phyloP scores from a whole-genome alignment of 2,888 invertebrate species.

The Agrochola lychnidis region DNA sequence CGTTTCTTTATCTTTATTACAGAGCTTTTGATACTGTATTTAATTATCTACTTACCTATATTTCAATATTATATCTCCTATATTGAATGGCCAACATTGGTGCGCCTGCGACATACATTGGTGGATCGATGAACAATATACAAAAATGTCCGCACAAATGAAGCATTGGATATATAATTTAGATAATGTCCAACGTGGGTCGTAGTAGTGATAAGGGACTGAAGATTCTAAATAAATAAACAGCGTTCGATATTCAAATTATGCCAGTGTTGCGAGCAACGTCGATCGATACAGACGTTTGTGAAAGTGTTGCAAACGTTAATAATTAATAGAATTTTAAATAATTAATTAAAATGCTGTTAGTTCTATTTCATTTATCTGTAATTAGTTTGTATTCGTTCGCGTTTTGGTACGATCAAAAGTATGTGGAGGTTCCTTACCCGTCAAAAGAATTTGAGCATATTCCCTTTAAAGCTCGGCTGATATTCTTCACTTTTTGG shows the following conservation, averaged over 20 bases:
- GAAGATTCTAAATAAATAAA: conserved; percentile 43
- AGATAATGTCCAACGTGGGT: conserved; percentile 5
- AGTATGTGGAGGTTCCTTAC: conserved; percentile 78
- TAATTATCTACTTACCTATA: not conserved
- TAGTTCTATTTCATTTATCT: conserved; percentile 75
- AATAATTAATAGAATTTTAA: conserved; percentile 4
- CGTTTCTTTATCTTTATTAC: not conserved
- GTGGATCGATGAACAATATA: not conserved
- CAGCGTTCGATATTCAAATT: conserved; percentile 35
- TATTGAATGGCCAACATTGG: conserved; percentile 2
- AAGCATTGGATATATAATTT: not conserved
- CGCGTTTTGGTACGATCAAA: conserved; percentile 81
- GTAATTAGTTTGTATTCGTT: conserved; percentile 74
- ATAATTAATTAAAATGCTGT: conserved; percentile 48
- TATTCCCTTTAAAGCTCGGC: conserved; percentile 78
- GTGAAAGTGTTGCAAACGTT: conserved; percentile 19
- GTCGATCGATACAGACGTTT: conserved; percentile 47
- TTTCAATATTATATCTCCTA: not conserved
- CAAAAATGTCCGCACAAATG: not conserved
- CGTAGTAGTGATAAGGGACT: conserved; percentile 23
- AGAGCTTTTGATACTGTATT: not conserved
- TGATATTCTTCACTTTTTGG: conserved; percentile 82
- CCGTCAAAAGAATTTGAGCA: conserved; percentile 70
- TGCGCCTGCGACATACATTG: not conserved
- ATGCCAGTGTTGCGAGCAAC: conserved; percentile 41